Evolutionary conservation across 1,140 invertebrate species (phyloP), one percentile per base, ranked within the genome.

Genomic region (Mamestra configurata): DNA sequence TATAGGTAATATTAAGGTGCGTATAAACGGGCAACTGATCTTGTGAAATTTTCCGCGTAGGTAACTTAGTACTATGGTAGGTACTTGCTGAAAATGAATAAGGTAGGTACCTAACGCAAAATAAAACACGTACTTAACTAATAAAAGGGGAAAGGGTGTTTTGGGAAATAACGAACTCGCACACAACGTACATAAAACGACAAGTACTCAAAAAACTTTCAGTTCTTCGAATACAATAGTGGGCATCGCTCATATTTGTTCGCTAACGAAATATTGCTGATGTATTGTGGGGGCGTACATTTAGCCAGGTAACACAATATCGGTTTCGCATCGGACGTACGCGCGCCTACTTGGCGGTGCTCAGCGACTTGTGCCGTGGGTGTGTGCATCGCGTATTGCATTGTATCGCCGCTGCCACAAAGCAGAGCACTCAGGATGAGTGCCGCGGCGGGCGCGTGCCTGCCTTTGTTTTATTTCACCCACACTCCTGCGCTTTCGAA

Each of bases 381-480:
- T 53, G 70, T 64, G 71, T 61, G 85, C 88, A 84, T 86, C 79
- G 83, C 81, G 86, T 86, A 88, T 88, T 84, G 88, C 87, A 93
- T 92, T 91, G 93, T 93, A 90, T 89, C 91, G 89, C 87, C 85
- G 85, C 87, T 86, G 89, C 90, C 89, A 94, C 92, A 94, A 94
- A 94, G 92, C 92, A 90, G 90, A 92, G 91, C 93, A 93, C 93
- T 94, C 92, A 91, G 89, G 86, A 92, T 88, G 91, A 94, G 93
- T 94, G 91, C 87, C 88, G 89, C 84, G 87, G 84, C 89, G 90
- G 84, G 89, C 89, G 91, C 87, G 90, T 88, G 88, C 88, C 82
- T 86, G 88, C 92, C 89, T 94, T 94, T 95, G 92, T 95, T 95
- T 92, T 92, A 93, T 93, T 91, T 91, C 90, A 90, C 92, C 89